Base-by-base conservation (phyloP, 2,113 vertebrate species). In the Apistogramma diplotaenia region DNA sequence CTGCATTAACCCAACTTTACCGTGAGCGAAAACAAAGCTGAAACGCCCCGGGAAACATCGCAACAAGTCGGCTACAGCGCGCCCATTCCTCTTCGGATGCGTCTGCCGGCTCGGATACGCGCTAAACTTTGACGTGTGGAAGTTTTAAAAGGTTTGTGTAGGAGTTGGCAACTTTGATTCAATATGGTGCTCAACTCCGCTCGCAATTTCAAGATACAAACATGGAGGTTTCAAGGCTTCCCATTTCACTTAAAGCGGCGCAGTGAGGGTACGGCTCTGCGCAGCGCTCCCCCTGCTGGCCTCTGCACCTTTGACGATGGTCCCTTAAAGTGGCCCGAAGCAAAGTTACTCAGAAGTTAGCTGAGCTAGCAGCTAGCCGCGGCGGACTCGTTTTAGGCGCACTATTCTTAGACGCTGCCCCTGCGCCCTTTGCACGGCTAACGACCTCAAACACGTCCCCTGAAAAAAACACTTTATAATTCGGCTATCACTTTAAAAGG, bases 151-250 rank as follows among this genome's bases (percentile, higher is more conserved):
- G 81, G 85, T 91, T 89, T 81, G 84, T 51, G 23, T 83, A 31
- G 56, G 81, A 87, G 89, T 85, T 90, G 87, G 80, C 86, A 94
- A 95, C 94, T 95, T 94, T 95, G 94, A 94, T 92, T 94, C 95
- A 95, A 95, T 93, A 95, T 96, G 95, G 95, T 91, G 95, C 92
- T 95, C 93, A 33, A 89, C 93, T 93, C 92, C 83, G 89, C 92
- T 94, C 90, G 90, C 91, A 93, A 91, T 93, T 95, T 95, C 94
- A 95, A 95, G 93, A 96, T 94, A 94, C 94, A 96, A 96, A 96
- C 95, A 95, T 80, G 95, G 95, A 91, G 90, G 95, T 95, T 96
- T 96, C 95, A 96, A 96, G 95, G 95, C 95, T 55, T 85, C 95
- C 95, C 89, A 58, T 77, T 88, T 54, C 62, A 83, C 93, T 96